Conservation (phyloP, 2,113 vertebrate genomes). For the Bagarius yarrelli region DNA sequence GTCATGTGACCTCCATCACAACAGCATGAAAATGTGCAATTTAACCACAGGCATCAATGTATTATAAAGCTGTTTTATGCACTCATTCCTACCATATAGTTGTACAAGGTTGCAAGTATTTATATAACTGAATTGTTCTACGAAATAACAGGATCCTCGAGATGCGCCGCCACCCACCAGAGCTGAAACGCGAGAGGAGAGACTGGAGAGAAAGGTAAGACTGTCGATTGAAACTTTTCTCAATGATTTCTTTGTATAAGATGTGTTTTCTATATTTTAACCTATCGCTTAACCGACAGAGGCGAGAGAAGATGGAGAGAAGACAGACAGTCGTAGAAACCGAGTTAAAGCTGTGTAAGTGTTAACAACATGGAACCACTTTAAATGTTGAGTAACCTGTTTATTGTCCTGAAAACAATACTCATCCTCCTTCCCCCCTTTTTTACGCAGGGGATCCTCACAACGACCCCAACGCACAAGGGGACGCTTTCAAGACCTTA, state of each 20-base stretch:
- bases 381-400: background rate
- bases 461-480: conserved; percentile 90
- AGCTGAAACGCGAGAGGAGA: conserved; percentile 87
- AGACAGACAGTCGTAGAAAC: conserved; percentile 84
- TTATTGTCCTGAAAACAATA: background rate
- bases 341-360: conserved; percentile 90
- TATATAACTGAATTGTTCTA: background rate
- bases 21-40: too few species aligned
- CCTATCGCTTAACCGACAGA: conserved; percentile 63
- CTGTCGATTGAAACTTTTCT: background rate
- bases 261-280: background rate
- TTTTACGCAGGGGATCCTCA: conserved; percentile 84
- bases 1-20: too few species aligned
- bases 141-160: conserved; percentile 73
- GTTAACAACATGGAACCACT: fast-evolving
- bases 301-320: conserved; percentile 88
- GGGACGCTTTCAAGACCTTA: conserved; percentile 91
- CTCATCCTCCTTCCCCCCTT: background rate
- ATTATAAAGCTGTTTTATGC: too few species aligned
- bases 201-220: conserved; percentile 86
- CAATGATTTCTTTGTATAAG: background rate
- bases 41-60: too few species aligned
- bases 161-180: conserved; percentile 86
- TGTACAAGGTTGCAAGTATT: background rate
- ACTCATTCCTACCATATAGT: background rate